Percentiles rank a stretch among this genome's conserved stretches.
Conservation (phyloP, 2,113 vertebrate species). For the Vombatus ursinus region DNA sequence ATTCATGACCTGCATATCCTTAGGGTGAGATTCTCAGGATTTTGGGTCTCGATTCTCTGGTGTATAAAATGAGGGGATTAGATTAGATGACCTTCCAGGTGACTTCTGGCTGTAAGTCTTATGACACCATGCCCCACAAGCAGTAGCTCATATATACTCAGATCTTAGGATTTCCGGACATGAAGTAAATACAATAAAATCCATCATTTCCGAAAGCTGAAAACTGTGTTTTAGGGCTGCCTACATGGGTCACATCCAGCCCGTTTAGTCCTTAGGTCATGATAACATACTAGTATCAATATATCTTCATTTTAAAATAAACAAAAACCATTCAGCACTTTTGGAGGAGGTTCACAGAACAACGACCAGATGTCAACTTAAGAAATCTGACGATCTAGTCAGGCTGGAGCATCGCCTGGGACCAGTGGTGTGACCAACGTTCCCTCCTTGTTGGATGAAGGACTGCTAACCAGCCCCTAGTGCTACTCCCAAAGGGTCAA, state of each 20-base stretch:
- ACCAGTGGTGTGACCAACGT: constrained; percentile 69
- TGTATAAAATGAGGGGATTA: neutral
- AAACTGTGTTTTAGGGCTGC: neutral
- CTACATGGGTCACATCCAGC: neutral
- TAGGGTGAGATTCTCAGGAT: neutral
- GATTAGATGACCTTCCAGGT: neutral
- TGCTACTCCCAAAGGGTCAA: constrained; percentile 79
- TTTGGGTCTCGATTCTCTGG: neutral
- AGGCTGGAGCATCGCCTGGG: constrained; percentile 77
- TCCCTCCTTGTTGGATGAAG: constrained; percentile 91
- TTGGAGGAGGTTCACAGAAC: neutral
- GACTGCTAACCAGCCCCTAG: constrained; percentile 88
- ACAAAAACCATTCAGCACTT: neutral
- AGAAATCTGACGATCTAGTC: constrained; percentile 69
- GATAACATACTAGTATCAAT: neutral
- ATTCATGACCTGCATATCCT: neutral
- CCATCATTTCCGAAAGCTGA: neutral
- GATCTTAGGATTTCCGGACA: neutral
- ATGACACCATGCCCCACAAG: neutral
- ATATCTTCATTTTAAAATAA: neutral
- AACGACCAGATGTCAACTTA: neutral
- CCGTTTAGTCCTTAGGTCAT: neutral
- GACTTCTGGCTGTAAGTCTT: neutral
- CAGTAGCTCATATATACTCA: neutral
- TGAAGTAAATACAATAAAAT: neutral